These are phyloP conservation scores for Zaprionus bogoriensis DNA, from an alignment of 2,888 invertebrate species.

Conservation along the genomic window DNA sequence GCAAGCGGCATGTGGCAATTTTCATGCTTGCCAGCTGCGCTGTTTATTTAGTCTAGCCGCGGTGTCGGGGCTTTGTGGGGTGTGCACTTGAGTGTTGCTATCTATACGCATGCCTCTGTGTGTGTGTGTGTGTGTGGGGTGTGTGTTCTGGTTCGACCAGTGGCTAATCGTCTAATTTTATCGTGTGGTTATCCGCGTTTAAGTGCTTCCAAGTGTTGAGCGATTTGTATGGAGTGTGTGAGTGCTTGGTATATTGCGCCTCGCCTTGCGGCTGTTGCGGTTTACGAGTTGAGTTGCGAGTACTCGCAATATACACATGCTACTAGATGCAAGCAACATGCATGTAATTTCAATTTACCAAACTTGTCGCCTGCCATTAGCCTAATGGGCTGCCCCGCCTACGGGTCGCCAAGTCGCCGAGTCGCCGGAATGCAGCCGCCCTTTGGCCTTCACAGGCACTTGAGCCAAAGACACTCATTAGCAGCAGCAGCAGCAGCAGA, in stretches of 20 bases:
- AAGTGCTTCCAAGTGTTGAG: slow-evolving; percentile 71
- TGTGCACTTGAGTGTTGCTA: slow-evolving; percentile 16
- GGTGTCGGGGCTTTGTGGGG: slow-evolving; percentile 18
- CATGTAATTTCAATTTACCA: slow-evolving; percentile 41
- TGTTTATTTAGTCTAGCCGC: slow-evolving; percentile 69
- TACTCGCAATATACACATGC: neutral
- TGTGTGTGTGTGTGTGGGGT: slow-evolving; percentile 4
- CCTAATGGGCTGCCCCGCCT: slow-evolving; percentile 36
- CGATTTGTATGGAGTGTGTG: slow-evolving; percentile 55
- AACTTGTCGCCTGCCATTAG: slow-evolving; percentile 44
- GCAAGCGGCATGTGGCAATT: slow-evolving; percentile 16
- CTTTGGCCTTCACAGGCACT: slow-evolving; percentile 38
- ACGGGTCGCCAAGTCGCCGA: neutral
- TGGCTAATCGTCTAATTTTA: slow-evolving; percentile 75
- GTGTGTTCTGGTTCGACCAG: slow-evolving; percentile 31
- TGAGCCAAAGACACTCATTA: slow-evolving; percentile 44
- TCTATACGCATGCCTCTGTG: too few species aligned
- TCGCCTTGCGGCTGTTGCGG: slow-evolving; percentile 31
- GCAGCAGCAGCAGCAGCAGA: slow-evolving; percentile 7
- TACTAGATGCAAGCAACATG: neutral
- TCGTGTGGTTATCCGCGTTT: slow-evolving; percentile 73
- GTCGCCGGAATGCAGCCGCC: slow-evolving; percentile 10
- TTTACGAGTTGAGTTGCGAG: neutral
- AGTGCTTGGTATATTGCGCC: neutral
- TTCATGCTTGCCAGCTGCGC: slow-evolving; percentile 52